phyloP scores from a whole-genome alignment of 2,888 invertebrate genomes.

The Erebia aethiops region DNA sequence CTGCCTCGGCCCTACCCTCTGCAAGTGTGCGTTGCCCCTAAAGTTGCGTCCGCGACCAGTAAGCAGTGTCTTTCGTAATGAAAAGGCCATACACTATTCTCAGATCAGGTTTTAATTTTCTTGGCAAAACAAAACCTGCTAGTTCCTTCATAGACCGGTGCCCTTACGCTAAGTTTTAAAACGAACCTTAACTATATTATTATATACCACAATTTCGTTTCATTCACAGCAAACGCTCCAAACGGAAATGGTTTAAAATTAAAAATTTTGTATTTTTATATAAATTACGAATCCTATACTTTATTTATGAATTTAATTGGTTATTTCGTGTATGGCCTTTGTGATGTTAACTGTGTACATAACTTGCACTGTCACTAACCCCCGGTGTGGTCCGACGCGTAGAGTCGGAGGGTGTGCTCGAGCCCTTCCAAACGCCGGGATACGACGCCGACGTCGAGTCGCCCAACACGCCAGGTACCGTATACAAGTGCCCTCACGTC shows the following conservation, averaged over 20 bases:
- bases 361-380: slow-evolving; percentile 34
- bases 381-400: slow-evolving; percentile 38
- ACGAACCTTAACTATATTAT: too few relatives aligned
- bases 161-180: too few relatives aligned
- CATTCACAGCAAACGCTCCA: too few relatives aligned
- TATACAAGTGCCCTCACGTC: too few relatives aligned
- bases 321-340: not conserved
- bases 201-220: too few relatives aligned
- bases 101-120: not conserved
- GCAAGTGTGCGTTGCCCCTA: not conserved
- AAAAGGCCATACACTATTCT: slow-evolving; percentile 4
- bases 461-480: slow-evolving; percentile 72
- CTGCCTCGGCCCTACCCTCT: too few relatives aligned
- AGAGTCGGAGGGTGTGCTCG: slow-evolving; percentile 57
- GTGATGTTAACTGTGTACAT: slow-evolving; percentile 1
- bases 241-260: too few relatives aligned
- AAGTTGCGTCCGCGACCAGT: not conserved
- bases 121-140: not conserved
- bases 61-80: slow-evolving; percentile 6
- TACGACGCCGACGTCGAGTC: slow-evolving; percentile 61
- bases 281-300: too few relatives aligned
- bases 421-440: slow-evolving; percentile 56
- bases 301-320: too few relatives aligned
- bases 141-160: too few relatives aligned
- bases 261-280: too few relatives aligned